Evolutionary conservation across 2,113 vertebrate genomes (phyloP).

Genomic region (Ursus arctos): DNA sequence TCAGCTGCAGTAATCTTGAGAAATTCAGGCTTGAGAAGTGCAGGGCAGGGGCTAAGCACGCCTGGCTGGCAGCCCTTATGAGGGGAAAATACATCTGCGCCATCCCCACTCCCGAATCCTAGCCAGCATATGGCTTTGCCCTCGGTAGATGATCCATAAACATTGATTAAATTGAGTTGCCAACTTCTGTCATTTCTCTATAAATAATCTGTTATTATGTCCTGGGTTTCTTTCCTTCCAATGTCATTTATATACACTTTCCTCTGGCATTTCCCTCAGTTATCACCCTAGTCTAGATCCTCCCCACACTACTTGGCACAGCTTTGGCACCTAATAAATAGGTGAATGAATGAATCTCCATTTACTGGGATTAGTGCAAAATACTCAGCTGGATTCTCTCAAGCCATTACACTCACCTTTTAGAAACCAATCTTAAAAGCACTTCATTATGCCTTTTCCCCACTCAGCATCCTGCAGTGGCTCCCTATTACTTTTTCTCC

Average conservation of each 20-base stretch:
- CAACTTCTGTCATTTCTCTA: conserved; percentile 60
- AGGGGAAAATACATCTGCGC: not conserved
- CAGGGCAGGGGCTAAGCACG: not conserved
- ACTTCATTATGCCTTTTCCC: conserved; percentile 17
- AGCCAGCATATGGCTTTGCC: conserved; percentile 37
- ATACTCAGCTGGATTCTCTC: not conserved
- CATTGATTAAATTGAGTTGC: conserved; percentile 63
- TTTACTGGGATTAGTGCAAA: not conserved
- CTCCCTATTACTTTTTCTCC: conserved; percentile 52
- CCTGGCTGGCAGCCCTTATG: conserved; percentile 1
- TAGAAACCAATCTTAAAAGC: conserved; percentile 18
- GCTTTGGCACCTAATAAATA: conserved; percentile 53
- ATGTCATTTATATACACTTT: conserved; percentile 61
- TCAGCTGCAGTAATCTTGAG: not conserved
- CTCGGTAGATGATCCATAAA: conserved; percentile 50
- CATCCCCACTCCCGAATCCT: not conserved
- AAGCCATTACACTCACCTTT: conserved; percentile 17
- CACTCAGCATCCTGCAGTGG: not conserved
- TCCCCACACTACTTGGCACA: conserved; percentile 9
- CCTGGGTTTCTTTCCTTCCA: conserved; percentile 44
- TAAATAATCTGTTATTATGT: conserved; percentile 52
- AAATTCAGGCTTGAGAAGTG: conserved; percentile 11
- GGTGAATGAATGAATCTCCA: conserved; percentile 52
- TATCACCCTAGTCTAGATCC: conserved; percentile 13
- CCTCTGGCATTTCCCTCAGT: conserved; percentile 5